Evolutionary conservation across 2,797 vertebrate species (phyloP).

Genomic region (Aeoliscus strigatus): DNA sequence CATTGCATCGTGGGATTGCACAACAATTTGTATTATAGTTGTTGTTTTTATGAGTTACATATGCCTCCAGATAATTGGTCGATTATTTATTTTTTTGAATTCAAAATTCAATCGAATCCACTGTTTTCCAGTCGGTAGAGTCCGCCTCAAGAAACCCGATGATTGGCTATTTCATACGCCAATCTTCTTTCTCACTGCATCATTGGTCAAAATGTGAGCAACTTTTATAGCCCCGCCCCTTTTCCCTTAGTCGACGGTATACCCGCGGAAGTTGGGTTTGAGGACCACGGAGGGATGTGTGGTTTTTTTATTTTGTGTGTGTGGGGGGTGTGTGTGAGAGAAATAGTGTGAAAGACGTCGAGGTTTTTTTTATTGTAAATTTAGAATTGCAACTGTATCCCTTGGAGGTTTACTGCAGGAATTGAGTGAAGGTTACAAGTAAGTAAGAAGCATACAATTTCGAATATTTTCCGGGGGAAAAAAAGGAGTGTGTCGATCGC

Average conservation of each 20-base stretch:
- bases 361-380: too few relatives aligned
- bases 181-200: conserved; percentile 1
- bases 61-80: too few relatives aligned
- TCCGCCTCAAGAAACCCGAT: rapidly evolving
- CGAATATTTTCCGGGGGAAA: too few relatives aligned
- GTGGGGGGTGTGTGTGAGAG: too few relatives aligned
- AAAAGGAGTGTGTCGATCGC: too few relatives aligned
- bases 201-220: conserved; percentile 43
- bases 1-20: too few relatives aligned
- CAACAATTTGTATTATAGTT: too few relatives aligned
- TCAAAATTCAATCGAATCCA: conserved; percentile 34
- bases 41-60: too few relatives aligned
- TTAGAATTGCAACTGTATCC: too few relatives aligned
- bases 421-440: conserved; percentile 18
- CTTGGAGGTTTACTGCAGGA: conserved; percentile 15
- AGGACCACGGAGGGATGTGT: conserved; percentile 20
- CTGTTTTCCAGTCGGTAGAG: not conserved
- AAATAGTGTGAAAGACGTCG: conserved; percentile 14
- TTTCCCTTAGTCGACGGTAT: rapidly evolving
- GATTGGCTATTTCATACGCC: conserved; percentile 44
- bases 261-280: conserved; percentile 64
- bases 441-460: too few relatives aligned
- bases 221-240: not conserved
- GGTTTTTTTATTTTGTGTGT: too few relatives aligned
- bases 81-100: too few relatives aligned